These are phyloP conservation scores for Akabosia matsudoensis DNA, from an alignment of 1,140 invertebrate genomes.

Conservation along the genomic window DNA sequence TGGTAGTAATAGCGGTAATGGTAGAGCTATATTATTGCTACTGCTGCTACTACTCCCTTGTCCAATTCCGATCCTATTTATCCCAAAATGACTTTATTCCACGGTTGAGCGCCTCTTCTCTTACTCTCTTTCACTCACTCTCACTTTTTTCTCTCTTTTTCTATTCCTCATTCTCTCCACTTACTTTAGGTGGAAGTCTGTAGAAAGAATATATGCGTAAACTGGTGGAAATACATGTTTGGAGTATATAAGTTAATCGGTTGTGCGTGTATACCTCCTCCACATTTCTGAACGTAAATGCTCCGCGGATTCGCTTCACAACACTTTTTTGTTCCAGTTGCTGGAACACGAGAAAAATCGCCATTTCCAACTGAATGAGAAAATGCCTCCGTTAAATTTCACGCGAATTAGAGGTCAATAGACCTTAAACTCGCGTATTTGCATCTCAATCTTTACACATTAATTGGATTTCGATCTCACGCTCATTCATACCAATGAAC, in stretches of 20 bases:
- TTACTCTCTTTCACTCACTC: slow-evolving; percentile 32
- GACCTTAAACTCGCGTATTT: slow-evolving; percentile 47
- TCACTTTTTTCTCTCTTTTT: slow-evolving; percentile 5
- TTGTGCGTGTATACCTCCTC: neutral
- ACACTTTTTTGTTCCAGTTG: slow-evolving; percentile 23
- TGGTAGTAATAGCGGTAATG: neutral
- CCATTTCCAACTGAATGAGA: slow-evolving; percentile 45
- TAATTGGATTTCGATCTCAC: slow-evolving; percentile 47
- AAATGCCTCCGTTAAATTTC: slow-evolving; percentile 48
- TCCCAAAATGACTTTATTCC: slow-evolving; percentile 49
- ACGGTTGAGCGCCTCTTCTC: slow-evolving; percentile 42
- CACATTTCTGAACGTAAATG: neutral
- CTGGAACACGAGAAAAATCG: slow-evolving; percentile 44
- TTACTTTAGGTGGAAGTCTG: neutral
- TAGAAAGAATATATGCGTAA: too few relatives aligned
- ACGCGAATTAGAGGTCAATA: slow-evolving; percentile 48
- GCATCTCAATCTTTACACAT: slow-evolving; percentile 48
- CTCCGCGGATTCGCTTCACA: neutral
- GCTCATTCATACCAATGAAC: neutral
- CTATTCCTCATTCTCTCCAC: neutral
- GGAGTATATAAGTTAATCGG: neutral
- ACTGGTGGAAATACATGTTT: too few relatives aligned
- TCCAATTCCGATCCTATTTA: slow-evolving; percentile 48
- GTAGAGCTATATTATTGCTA: slow-evolving; percentile 14
- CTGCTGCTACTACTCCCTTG: slow-evolving; percentile 24